These are phyloP conservation scores for Ennomos quercinarius DNA, from an alignment of 2,888 invertebrate species.

Conservation along the genomic window DNA sequence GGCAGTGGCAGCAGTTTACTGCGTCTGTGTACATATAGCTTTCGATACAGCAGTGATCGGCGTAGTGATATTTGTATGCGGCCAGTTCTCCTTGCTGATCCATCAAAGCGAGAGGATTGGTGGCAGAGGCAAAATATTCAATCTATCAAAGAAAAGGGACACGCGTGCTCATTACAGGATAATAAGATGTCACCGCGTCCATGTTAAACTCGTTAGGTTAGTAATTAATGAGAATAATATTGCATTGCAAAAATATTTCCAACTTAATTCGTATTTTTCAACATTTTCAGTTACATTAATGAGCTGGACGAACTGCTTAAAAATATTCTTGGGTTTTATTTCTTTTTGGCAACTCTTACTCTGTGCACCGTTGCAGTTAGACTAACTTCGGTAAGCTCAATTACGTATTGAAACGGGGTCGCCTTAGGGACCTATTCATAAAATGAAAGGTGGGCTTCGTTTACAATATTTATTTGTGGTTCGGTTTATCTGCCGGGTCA, in stretches of 20 bases:
- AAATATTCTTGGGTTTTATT: slow-evolving; percentile 69
- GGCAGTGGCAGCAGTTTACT: slow-evolving; percentile 57
- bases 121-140: slow-evolving; percentile 51
- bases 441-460: too few relatives aligned
- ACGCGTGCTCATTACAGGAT: slow-evolving; percentile 61
- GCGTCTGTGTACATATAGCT: slow-evolving; percentile 60
- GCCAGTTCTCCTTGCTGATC: slow-evolving; percentile 62
- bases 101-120: slow-evolving; percentile 59
- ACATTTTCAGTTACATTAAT: slow-evolving; percentile 54
- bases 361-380: slow-evolving; percentile 68
- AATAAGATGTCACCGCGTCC: slow-evolving; percentile 57
- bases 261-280: neutral
- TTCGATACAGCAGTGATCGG: slow-evolving; percentile 67
- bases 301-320: slow-evolving; percentile 55
- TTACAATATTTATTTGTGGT: too few relatives aligned
- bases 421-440: too few relatives aligned
- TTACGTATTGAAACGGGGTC: too few relatives aligned
- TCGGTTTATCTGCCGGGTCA: too few relatives aligned
- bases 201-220: slow-evolving; percentile 59
- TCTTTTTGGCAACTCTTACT: slow-evolving; percentile 62
- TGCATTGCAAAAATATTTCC: too few relatives aligned
- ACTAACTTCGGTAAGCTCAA: slow-evolving; percentile 66
- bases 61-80: slow-evolving; percentile 68
- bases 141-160: slow-evolving; percentile 52
- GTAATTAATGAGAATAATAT: neutral